phyloP scores from a whole-genome alignment of 1,140 invertebrate genomes.

The Chironomus tepperi region DNA sequence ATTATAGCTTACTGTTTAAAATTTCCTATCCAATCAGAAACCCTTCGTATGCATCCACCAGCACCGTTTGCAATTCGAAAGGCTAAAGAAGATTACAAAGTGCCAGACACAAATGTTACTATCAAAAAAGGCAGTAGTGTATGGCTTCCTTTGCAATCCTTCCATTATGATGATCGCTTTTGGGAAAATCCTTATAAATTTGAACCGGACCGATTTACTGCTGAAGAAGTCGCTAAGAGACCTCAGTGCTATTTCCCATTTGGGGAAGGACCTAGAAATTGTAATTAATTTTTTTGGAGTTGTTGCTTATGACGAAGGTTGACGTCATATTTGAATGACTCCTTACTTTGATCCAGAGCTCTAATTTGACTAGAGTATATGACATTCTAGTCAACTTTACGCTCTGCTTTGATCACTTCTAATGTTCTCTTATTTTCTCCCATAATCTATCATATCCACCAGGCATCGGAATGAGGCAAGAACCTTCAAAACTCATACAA shows the following conservation, averaged over 20 bases:
- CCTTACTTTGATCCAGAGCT: neutral
- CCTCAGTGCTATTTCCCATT: slow-evolving; percentile 55
- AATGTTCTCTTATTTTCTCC: too few relatives aligned
- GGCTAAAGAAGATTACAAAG: slow-evolving; percentile 41
- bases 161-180: slow-evolving; percentile 48
- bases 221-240: slow-evolving; percentile 40
- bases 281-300: slow-evolving; percentile 34
- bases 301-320: neutral
- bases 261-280: slow-evolving; percentile 58
- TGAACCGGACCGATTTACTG: slow-evolving; percentile 49
- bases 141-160: slow-evolving; percentile 46
- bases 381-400: too few relatives aligned
- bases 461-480: neutral
- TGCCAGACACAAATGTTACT: slow-evolving; percentile 40
- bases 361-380: too few relatives aligned
- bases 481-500: neutral
- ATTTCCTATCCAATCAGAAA: slow-evolving; percentile 30
- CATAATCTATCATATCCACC: neutral
- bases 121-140: slow-evolving; percentile 45
- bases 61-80: slow-evolving; percentile 39
- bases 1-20: neutral
- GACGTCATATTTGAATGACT: neutral
- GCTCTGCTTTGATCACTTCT: neutral
- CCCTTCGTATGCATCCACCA: slow-evolving; percentile 44
- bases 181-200: slow-evolving; percentile 50